Base-by-base conservation (phyloP, 2,113 vertebrate species). In the Ceuthmochares aereus region DNA sequence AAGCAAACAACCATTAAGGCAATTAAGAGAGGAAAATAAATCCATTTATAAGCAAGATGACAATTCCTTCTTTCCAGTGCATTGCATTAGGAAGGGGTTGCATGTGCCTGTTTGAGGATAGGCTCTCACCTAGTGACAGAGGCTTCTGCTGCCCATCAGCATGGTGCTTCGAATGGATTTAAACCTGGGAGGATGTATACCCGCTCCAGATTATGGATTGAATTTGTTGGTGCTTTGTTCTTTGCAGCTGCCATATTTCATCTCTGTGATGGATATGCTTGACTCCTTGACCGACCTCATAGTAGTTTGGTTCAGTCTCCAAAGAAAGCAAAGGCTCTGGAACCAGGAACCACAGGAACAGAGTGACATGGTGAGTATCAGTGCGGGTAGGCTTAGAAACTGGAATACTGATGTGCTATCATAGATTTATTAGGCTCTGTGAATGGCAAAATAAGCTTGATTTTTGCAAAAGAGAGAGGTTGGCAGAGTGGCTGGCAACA, bases 241-340 rank as follows among this genome's bases (percentile, higher is more conserved):
- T 40, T 49, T 4, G 19, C 21, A 84, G 62, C 32, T 52, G 29
- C 37, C 1, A 0, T 0, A 5, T 80, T 80, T 70, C 22, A 42
- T 13, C 14, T 40, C 59, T 66, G 36, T 29, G 66, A 54, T 1
- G 2, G 70, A 25, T 34, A 23, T 0, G 1, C 10, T 74, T 2
- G 0, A 12, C 56, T 55, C 34, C 16, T 40, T 70, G 40, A 72
- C 40, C n/a, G 29, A 63, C n/a, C 47, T 54, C 1, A 0, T 8
- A 7, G n/a, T 9, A 22, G n/a, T 47, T 45, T 78, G 52, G 29
- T 58, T 75, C 60, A 45, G 22, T 14, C 22, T 45, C 47, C 29
- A 40, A 40, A 87, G 29, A 47, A 70, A 29, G 27, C 12, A 62
- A 45, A 87, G n/a, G 6, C 40, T n/a, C 45, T 1, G 8, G 45